phyloP scores from a whole-genome alignment of 37 sponge, comb jelly and placozoan species.

The Crambe crambe region DNA sequence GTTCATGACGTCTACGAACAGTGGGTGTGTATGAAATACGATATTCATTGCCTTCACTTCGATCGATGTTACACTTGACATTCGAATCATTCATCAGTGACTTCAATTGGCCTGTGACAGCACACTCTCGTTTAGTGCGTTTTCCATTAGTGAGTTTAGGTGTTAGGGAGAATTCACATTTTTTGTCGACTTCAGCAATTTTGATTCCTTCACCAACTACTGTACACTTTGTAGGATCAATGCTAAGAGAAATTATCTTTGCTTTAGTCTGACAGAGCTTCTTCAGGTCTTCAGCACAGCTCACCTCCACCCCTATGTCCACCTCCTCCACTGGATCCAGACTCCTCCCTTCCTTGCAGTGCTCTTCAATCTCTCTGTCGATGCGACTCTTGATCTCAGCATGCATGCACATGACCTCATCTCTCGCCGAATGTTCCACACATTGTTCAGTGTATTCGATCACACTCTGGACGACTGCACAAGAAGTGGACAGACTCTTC shows the following conservation, averaged over 20 bases:
- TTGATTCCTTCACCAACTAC: slow-evolving; percentile 2
- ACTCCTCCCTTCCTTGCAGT: neutral
- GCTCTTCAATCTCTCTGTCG: slow-evolving; percentile 7
- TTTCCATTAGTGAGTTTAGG: neutral
- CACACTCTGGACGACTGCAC: slow-evolving; percentile 7
- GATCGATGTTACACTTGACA: neutral
- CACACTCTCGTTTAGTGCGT: neutral
- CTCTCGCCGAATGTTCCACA: too few relatives aligned
- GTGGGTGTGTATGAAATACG: slow-evolving; percentile 54
- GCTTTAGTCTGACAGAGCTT: slow-evolving; percentile 16
- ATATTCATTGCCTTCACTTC: slow-evolving; percentile 15
- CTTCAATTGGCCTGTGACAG: neutral
- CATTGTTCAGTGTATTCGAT: too few relatives aligned
- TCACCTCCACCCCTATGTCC: slow-evolving; percentile 3
- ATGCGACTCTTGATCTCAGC: neutral
- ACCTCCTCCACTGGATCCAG: slow-evolving; percentile 13
- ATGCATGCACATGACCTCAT: slow-evolving; percentile 19
- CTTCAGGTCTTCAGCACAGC: slow-evolving; percentile 6
- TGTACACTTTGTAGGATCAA: slow-evolving; percentile 8
- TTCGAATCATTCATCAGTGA: neutral
- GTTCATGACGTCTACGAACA: slow-evolving; percentile 36
- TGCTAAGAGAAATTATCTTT: neutral
- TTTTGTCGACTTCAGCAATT: slow-evolving; percentile 19
- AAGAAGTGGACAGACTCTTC: neutral
- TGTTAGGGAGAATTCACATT: neutral